phyloP scores from a whole-genome alignment of 1,140 invertebrate species.

The Zaprionus gabonicus region DNA sequence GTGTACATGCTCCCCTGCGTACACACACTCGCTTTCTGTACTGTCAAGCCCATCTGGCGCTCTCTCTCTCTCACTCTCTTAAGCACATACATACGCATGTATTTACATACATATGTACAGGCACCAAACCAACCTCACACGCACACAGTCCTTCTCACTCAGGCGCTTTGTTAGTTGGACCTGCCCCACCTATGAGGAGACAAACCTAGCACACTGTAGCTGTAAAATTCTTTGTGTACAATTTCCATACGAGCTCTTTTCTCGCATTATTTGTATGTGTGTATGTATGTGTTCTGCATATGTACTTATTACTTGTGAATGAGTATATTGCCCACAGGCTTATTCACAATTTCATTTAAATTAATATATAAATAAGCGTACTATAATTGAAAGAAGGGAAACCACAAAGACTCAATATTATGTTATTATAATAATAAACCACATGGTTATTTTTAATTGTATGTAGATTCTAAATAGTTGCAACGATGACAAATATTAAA shows the following conservation, averaged over 20 bases:
- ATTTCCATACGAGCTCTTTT: not conserved
- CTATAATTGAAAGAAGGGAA: not conserved
- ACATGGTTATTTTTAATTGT: too few relatives aligned
- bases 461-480: too few relatives aligned
- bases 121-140: not conserved
- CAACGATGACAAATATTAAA: too few relatives aligned
- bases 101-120: not conserved
- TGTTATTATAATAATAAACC: too few relatives aligned
- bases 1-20: conserved; percentile 8
- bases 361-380: not conserved
- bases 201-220: conserved; percentile 21
- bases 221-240: not conserved
- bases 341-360: not conserved
- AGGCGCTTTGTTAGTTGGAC: conserved; percentile 7
- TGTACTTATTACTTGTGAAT: conserved; percentile 2
- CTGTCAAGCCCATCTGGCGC: conserved; percentile 23
- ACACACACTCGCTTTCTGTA: not conserved
- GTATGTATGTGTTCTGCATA: not conserved
- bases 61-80: conserved; percentile 14
- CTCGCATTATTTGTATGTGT: not conserved
- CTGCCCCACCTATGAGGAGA: conserved; percentile 16
- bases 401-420: not conserved
- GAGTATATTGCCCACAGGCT: not conserved
- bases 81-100: conserved; percentile 1
- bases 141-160: conserved; percentile 14